A percentile compares a stretch with the other conserved stretches of the same genome.
Evolutionary conservation across 2,797 vertebrate species (phyloP).

Genomic region (Danio choprae): DNA sequence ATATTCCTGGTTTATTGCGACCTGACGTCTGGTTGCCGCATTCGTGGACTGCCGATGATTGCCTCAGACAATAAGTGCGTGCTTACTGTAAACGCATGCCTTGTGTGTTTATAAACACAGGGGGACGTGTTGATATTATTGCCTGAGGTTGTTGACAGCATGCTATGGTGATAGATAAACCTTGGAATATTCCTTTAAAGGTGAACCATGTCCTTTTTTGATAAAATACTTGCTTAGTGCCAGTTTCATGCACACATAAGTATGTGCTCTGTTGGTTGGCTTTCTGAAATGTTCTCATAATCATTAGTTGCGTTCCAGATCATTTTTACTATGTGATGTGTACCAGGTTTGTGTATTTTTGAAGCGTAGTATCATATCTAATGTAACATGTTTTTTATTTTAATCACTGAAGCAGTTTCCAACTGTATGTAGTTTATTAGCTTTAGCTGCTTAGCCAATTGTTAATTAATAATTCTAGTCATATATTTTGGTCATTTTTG

Average conservation of each 20-base stretch:
- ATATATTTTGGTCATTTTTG: background rate
- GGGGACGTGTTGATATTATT: conserved; percentile 22
- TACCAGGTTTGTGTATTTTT: background rate
- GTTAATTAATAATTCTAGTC: background rate
- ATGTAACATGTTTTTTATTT: background rate
- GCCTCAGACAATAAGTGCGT: conserved; percentile 28
- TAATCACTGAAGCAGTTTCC: background rate
- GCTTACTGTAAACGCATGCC: conserved; percentile 37
- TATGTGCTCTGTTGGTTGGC: background rate
- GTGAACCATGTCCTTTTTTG: background rate
- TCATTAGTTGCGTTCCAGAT: background rate
- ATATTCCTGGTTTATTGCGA: conserved; percentile 33
- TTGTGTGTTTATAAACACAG: conserved; percentile 21
- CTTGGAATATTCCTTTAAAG: background rate
- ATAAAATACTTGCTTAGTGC: background rate
- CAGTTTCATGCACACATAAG: background rate
- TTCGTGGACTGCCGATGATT: conserved; percentile 7
- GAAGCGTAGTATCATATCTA: background rate
- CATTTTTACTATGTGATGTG: background rate
- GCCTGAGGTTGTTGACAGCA: background rate
- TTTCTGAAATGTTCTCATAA: background rate
- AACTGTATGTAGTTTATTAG: background rate
- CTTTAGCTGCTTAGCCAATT: background rate
- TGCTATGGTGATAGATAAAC: background rate
- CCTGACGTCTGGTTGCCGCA: background rate